These are phyloP conservation scores for Pitta sordida DNA, from an alignment of 2,113 vertebrate species.

Conservation along the genomic window DNA sequence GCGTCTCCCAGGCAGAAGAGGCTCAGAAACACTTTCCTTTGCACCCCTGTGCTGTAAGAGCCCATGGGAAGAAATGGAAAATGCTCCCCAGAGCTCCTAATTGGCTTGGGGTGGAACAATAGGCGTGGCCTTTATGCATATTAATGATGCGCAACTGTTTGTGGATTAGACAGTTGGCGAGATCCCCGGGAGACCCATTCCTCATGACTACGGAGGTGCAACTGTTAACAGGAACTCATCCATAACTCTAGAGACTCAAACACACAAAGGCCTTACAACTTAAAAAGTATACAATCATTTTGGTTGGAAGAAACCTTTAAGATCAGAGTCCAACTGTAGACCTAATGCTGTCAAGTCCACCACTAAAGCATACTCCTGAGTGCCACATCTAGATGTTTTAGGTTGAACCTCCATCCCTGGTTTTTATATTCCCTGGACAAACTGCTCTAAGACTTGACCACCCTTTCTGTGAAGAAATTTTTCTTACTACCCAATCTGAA, in stretches of 20 bases:
- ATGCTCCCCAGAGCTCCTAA: no score
- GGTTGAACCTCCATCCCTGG: neutral
- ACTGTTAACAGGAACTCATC: neutral
- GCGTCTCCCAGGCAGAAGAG: no score
- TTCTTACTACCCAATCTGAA: neutral
- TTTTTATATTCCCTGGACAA: neutral
- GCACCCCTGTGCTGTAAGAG: no score
- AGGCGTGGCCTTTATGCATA: no score
- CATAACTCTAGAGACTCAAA: neutral
- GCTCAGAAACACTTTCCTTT: no score
- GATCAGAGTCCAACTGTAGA: neutral
- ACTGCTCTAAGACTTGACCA: neutral
- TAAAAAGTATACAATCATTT: neutral
- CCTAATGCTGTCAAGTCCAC: fast-evolving
- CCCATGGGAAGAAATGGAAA: no score
- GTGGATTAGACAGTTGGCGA: no score
- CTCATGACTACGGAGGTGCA: no score
- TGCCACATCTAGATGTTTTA: neutral
- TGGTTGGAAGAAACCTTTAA: neutral
- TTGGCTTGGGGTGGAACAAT: no score
- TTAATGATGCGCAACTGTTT: no score
- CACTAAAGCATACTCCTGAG: neutral
- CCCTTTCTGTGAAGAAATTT: neutral
- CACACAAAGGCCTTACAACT: fast-evolving
- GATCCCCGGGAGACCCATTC: no score